Conservation (phyloP, 2,797 vertebrate species). For the Clarias fuscus region DNA sequence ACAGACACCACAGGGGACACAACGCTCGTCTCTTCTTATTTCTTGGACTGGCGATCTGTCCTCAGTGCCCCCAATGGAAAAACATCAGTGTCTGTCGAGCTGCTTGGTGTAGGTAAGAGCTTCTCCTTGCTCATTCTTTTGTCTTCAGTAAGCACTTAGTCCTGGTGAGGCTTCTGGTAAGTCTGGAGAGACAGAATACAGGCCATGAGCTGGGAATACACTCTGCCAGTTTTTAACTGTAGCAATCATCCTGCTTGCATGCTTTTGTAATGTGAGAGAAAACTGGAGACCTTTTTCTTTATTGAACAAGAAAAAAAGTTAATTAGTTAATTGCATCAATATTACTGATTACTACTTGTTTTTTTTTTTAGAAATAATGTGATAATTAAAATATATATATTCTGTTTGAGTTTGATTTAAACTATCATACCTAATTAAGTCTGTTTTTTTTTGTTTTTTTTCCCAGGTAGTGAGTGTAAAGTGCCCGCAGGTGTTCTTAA, state of each 20-base stretch:
- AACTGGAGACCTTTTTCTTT: not conserved
- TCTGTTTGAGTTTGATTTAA: not conserved
- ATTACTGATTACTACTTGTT: not conserved
- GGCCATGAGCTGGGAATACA: not conserved
- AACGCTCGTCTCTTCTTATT: conserved; percentile 87
- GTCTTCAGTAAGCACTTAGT: not conserved
- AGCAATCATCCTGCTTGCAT: not conserved
- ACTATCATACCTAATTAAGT: not conserved
- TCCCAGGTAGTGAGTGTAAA: conserved; percentile 83
- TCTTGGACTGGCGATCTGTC: conserved; percentile 92
- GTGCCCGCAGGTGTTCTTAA: conserved; percentile 91
- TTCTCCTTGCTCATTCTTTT: not conserved
- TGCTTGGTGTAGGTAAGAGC: conserved; percentile 93
- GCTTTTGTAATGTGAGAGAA: not conserved
- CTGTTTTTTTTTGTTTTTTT: not conserved
- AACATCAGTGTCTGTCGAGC: conserved; percentile 83
- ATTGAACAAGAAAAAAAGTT: not conserved
- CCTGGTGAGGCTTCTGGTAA: not conserved
- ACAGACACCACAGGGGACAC: conserved; percentile 88
- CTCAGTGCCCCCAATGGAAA: conserved; percentile 81
- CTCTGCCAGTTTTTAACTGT: not conserved
- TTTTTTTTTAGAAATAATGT: not conserved
- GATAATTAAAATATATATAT: not conserved
- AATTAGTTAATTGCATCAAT: not conserved
- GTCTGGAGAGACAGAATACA: not conserved